These are phyloP conservation scores for Acromyrmex echinatior DNA, from an alignment of 1,140 invertebrate species.

Conservation along the genomic window DNA sequence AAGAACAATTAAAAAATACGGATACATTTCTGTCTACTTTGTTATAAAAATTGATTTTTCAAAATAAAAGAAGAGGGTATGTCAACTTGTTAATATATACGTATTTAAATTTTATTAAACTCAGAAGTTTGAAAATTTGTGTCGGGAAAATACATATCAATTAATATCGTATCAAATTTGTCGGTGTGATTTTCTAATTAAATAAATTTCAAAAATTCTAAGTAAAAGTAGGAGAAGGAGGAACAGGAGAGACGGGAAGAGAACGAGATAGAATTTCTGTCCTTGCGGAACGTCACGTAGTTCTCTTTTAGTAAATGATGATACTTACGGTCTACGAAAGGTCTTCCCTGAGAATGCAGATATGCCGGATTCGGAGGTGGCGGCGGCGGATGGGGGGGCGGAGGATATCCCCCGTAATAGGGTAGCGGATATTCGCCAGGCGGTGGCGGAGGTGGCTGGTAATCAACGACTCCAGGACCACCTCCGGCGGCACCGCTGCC, in stretches of 20 bases:
- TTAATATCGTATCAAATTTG: neutral
- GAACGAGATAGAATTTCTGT: neutral
- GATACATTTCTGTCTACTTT: neutral
- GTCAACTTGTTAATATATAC: neutral
- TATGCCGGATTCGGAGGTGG: constrained; percentile 89
- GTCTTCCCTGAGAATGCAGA: constrained; percentile 84
- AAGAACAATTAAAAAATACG: neutral
- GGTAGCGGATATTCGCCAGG: constrained; percentile 82
- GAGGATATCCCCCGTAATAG: constrained; percentile 88
- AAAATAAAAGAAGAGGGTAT: neutral
- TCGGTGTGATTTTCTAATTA: neutral
- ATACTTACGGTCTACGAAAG: constrained; percentile 85
- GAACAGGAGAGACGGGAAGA: neutral
- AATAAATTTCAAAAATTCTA: neutral
- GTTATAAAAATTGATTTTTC: neutral
- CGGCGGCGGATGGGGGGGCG: constrained; percentile 90
- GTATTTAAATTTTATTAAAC: neutral
- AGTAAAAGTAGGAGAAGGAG: neutral
- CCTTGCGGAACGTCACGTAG: neutral
- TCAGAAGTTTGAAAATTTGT: neutral
- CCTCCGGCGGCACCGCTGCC: constrained; percentile 78
- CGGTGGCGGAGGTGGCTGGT: constrained; percentile 82
- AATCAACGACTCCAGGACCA: constrained; percentile 82
- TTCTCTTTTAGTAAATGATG: neutral
- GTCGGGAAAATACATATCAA: neutral